phyloP scores from a whole-genome alignment of 2,797 vertebrate genomes.

The Pangasius krempfi region DNA sequence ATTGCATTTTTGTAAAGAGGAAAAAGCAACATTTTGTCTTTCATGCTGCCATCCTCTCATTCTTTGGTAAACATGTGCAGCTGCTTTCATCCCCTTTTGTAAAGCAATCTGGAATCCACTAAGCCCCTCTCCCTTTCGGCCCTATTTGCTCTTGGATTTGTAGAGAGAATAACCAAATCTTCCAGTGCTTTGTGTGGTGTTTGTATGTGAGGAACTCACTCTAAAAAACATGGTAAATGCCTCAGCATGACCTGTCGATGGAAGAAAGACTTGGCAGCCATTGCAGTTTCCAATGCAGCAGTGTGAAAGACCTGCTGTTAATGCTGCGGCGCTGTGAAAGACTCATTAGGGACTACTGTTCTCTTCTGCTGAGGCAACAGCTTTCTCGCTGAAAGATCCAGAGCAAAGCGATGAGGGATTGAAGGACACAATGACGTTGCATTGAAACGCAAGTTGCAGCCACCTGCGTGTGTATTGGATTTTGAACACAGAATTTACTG shows the following conservation, averaged over 20 bases:
- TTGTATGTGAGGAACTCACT: slow-evolving; percentile 41
- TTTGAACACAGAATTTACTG: slow-evolving; percentile 33
- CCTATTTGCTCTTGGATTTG: slow-evolving; percentile 54
- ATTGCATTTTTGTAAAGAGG: slow-evolving; percentile 8
- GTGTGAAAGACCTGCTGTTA: slow-evolving; percentile 47
- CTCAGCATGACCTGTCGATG: slow-evolving; percentile 41
- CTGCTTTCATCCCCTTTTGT: slow-evolving; percentile 37
- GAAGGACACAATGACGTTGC: slow-evolving; percentile 25
- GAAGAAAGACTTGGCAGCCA: slow-evolving; percentile 50
- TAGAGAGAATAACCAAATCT: slow-evolving; percentile 47
- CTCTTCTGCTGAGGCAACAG: slow-evolving; percentile 45
- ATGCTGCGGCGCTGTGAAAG: slow-evolving; percentile 36
- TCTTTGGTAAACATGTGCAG: slow-evolving; percentile 48
- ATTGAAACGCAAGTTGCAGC: slow-evolving; percentile 35
- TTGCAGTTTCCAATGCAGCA: slow-evolving; percentile 31
- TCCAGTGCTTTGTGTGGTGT: slow-evolving; percentile 30
- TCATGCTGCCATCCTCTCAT: slow-evolving; percentile 42
- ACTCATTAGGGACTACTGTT: slow-evolving; percentile 55
- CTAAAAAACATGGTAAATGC: slow-evolving; percentile 51
- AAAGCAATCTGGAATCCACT: slow-evolving; percentile 47
- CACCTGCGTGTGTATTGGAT: slow-evolving; percentile 34
- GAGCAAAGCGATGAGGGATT: slow-evolving; percentile 31
- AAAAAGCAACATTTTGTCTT: slow-evolving; percentile 34
- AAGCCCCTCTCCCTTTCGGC: slow-evolving; percentile 44
- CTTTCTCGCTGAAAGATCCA: slow-evolving; percentile 46